A percentile compares a stretch with the other conserved stretches of the same genome.
These are phyloP conservation scores for Phalacrocorax pelagicus DNA, from an alignment of 2,113 vertebrate species.

Conservation along the genomic window DNA sequence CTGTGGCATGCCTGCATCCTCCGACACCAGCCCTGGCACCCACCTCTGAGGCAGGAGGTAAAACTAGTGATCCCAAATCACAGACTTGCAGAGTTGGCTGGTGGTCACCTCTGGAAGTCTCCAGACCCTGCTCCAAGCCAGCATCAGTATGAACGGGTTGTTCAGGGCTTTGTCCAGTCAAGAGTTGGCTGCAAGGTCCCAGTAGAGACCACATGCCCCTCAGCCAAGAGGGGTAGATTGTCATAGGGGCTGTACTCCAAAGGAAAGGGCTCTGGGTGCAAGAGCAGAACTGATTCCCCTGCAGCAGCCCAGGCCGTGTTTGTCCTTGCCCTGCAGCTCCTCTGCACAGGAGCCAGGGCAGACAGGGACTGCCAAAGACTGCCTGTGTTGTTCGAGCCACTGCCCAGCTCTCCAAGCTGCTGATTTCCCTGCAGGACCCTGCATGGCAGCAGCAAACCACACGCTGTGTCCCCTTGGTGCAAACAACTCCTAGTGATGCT, in stretches of 20 bases:
- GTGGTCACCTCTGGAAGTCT: neutral
- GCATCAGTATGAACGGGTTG: accelerated
- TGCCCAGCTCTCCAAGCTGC: neutral
- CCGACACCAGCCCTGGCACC: neutral
- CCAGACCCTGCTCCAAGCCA: neutral
- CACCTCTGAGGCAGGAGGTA: accelerated
- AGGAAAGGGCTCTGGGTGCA: neutral
- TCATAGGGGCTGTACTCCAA: neutral
- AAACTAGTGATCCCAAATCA: neutral
- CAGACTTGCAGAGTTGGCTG: neutral
- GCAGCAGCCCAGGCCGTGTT: neutral
- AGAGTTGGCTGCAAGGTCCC: neutral
- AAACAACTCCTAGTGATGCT: neutral
- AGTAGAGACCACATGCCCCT: neutral
- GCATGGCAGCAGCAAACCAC: neutral
- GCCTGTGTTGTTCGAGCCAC: neutral
- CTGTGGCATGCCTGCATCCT: neutral
- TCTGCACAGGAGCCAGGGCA: neutral
- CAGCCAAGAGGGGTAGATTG: neutral
- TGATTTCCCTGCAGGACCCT: neutral
- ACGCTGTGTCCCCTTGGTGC: accelerated
- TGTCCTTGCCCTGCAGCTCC: neutral
- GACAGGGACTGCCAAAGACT: neutral
- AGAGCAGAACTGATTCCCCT: neutral
- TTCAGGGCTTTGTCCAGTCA: neutral